Evolutionary conservation across 2,797 vertebrate genomes (phyloP), one percentile per base, ranked within the genome.

Genomic region (Darevskia nairensis): DNA sequence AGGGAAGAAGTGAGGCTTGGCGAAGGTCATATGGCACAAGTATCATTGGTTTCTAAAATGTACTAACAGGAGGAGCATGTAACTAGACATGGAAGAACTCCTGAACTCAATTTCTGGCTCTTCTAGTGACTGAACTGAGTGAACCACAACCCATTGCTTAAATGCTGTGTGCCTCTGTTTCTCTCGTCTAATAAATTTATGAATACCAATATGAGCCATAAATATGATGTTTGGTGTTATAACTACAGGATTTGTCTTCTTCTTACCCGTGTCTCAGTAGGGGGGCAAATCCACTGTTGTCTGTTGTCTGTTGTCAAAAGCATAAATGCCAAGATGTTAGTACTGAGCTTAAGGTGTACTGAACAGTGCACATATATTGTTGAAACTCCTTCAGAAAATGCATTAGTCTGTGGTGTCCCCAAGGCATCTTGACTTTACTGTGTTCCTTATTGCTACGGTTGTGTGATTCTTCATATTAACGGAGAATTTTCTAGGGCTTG

Each of bases 141-240:
- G 68, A 87, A 89, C 35, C 72, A 77, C 74, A 5, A 68, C 19
- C 82, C 27, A 82, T 74, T 32, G 29, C 72, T 86, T 7, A 11
- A 89, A 32, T 89, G 2, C 72, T 87, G 85, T 75, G 39, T 13
- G 1, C 94, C 81, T 91, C 68, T 94, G 7, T 86, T 8, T 87
- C 79, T 92, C 64, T 79, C 6, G 4, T 6, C 13, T 84, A 76
- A 80, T 76, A 27, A 9, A 11, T 29, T 69, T 39, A 83, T 78
- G 17, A 83, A 69, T 77, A 32, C 27, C 35, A 46, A 35, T 59
- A 8, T 78, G 32, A 83, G 74, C 89, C 71, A 41, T 82, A 80
- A 3, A 0, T 83, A 81, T 35, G 15, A 15, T 39, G 82, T 23
- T 21, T 75, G 55, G 6, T 59, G 6, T 44, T 76, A 71, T 39